These are phyloP conservation scores for Globodera rostochiensis DNA, from an alignment of 1,140 invertebrate species.

Conservation along the genomic window DNA sequence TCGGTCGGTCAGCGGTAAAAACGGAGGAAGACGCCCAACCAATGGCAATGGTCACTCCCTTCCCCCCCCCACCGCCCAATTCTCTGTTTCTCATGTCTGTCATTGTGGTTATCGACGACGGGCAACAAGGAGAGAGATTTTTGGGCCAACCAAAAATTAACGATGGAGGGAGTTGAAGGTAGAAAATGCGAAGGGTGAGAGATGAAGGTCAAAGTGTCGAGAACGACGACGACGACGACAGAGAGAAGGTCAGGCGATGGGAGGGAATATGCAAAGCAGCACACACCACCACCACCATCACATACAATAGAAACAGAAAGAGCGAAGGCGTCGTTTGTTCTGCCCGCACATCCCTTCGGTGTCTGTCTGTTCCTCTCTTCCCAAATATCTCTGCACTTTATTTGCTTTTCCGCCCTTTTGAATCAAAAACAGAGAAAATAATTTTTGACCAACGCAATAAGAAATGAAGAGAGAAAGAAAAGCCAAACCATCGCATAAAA, in stretches of 20 bases:
- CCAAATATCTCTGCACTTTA: too few species aligned
- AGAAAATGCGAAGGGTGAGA: neutral
- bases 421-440: neutral
- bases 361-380: too few species aligned
- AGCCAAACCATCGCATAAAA: too few species aligned
- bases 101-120: neutral
- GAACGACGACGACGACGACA: neutral
- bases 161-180: neutral
- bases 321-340: neutral
- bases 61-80: neutral
- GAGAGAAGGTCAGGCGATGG: neutral
- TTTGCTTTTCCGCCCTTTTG: neutral
- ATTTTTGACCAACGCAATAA: too few species aligned
- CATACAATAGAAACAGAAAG: neutral
- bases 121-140: constrained; percentile 10
- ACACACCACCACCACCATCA: neutral
- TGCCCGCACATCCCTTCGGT: too few species aligned
- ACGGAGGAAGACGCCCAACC: neutral
- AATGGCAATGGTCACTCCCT: constrained; percentile 1
- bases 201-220: neutral
- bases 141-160: constrained; percentile 19
- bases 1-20: constrained; percentile 17
- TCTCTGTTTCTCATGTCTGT: neutral
- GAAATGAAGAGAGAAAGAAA: too few species aligned
- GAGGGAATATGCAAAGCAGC: neutral